phyloP scores from a whole-genome alignment of 2,797 vertebrate species.

The Melanotaenia boesemani region DNA sequence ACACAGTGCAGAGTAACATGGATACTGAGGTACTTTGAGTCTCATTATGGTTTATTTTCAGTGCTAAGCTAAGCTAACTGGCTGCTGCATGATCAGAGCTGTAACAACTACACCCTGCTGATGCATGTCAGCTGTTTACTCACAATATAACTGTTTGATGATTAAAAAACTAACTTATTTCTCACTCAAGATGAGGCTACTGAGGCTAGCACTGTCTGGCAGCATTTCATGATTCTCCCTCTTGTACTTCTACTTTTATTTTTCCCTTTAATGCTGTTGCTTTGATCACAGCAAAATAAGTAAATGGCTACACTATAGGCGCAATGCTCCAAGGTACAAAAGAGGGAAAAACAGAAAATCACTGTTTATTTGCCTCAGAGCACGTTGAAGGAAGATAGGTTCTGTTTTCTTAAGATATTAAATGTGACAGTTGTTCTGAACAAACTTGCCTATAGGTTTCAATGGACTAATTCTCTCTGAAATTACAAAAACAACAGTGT shows the following conservation, averaged over 20 bases:
- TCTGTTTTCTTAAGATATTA: slow-evolving; percentile 29
- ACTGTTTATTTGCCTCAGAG: slow-evolving; percentile 42
- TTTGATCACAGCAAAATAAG: slow-evolving; percentile 51
- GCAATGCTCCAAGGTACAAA: slow-evolving; percentile 8
- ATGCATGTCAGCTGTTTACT: neutral
- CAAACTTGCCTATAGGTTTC: slow-evolving; percentile 37
- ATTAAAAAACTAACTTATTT: neutral
- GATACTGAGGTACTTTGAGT: no score
- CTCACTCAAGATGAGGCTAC: neutral
- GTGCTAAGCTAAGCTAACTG: neutral
- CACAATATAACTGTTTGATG: neutral
- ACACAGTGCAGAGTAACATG: no score
- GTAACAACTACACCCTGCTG: neutral
- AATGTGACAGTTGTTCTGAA: slow-evolving; percentile 45
- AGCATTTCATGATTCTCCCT: slow-evolving; percentile 14
- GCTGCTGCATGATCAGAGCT: neutral
- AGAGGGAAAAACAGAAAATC: neutral
- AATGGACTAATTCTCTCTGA: slow-evolving; percentile 6
- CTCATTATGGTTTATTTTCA: neutral
- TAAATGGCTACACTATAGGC: slow-evolving; percentile 34
- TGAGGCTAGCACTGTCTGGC: slow-evolving; percentile 1
- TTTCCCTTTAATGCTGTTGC: slow-evolving; percentile 18
- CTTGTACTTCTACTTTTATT: slow-evolving; percentile 5
- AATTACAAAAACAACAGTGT: neutral
- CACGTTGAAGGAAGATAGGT: slow-evolving; percentile 21